Evolutionary conservation across 2,797 vertebrate species (phyloP).

Genomic region (Pangasius mekongensis): DNA sequence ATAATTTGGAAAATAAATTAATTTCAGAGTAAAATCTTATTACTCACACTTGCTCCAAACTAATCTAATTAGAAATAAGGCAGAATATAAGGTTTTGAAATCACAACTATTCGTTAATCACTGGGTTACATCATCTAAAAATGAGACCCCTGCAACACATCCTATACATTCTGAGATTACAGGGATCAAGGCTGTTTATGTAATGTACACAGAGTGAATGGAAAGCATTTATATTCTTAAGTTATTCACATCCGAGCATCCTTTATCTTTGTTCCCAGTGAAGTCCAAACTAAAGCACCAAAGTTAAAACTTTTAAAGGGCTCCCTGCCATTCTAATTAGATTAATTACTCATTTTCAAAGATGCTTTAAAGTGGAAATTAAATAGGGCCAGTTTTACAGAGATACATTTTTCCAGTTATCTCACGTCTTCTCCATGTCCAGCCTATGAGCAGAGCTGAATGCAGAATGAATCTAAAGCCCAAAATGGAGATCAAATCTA

Average conservation of each 20-base stretch:
- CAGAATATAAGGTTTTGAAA: not conserved
- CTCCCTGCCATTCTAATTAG: not conserved
- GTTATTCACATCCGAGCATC: not conserved
- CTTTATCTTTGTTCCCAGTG: not conserved
- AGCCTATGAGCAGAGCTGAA: not conserved
- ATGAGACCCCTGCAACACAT: not conserved
- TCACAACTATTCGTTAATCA: not conserved
- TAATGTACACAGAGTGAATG: not conserved
- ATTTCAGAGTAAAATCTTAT: not conserved
- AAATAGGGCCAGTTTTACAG: not conserved
- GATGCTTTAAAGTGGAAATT: not conserved
- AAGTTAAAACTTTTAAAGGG: not conserved
- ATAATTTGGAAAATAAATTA: not conserved
- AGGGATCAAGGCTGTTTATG: not conserved
- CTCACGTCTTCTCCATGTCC: not conserved
- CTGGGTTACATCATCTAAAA: not conserved
- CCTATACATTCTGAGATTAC: not conserved
- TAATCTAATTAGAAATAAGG: not conserved
- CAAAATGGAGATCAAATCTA: not conserved
- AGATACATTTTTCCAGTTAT: not conserved
- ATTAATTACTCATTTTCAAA: not conserved
- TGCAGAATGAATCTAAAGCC: not conserved
- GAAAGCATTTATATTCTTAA: not conserved
- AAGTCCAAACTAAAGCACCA: not conserved
- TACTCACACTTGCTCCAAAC: not conserved